Evolutionary conservation across 2,797 vertebrate species (phyloP).

Genomic region (Manis crassicaudata): DNA sequence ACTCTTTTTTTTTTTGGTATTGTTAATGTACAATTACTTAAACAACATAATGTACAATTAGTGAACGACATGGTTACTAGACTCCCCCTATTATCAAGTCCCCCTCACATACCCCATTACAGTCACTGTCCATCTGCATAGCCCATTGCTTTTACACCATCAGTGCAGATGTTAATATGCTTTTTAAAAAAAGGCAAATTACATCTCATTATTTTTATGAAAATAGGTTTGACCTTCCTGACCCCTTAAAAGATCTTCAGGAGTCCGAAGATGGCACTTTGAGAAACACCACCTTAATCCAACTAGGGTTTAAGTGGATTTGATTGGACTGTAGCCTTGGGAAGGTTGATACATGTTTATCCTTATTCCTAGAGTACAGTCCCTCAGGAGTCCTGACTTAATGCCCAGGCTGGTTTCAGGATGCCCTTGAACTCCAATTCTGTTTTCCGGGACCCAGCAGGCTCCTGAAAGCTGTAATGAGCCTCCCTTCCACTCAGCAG

Average conservation of each 20-base stretch:
- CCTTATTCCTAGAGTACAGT: neutral
- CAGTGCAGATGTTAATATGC: neutral
- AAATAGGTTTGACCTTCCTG: neutral
- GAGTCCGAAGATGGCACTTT: neutral
- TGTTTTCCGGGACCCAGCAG: too few relatives aligned
- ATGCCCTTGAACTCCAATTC: neutral
- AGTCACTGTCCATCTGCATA: too few relatives aligned
- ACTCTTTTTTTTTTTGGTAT: too few relatives aligned
- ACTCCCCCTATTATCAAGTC: too few relatives aligned
- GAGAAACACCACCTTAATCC: neutral
- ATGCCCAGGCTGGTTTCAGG: neutral
- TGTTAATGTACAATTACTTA: too few relatives aligned
- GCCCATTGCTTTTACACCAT: neutral
- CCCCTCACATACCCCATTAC: too few relatives aligned
- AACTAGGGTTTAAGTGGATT: neutral
- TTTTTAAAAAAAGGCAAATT: neutral
- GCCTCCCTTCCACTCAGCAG: neutral
- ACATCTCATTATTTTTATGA: neutral
- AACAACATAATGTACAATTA: too few relatives aligned
- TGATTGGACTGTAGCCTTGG: neutral
- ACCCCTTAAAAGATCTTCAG: neutral
- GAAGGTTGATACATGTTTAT: neutral
- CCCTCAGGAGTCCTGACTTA: neutral
- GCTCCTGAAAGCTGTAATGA: neutral
- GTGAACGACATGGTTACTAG: too few relatives aligned